Evolutionary conservation across 2,113 vertebrate species (phyloP), one percentile per base, ranked within the genome.

Genomic region (Gallinago media): DNA sequence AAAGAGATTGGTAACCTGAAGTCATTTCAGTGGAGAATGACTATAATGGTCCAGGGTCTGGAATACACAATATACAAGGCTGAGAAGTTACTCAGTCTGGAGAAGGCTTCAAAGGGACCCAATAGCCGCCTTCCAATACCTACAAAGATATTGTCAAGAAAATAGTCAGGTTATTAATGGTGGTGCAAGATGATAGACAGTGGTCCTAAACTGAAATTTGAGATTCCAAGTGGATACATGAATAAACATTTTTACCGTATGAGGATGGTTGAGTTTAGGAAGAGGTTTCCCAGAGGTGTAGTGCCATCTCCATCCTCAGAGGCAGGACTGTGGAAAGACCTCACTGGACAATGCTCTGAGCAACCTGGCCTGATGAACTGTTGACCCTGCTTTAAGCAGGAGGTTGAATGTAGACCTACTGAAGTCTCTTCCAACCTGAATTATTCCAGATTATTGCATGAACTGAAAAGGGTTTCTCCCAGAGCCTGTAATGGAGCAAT

Each of bases 221-320:
- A 74, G 19, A 32, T 83, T 76, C 44, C 32, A 46, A 0, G 15
- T 50, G 44, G 15, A 62, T 84, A 38, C 2, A 12, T 42, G 19
- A 18, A 44, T 54, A 59, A 55, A 68, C 1, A 11, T 86, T 74
- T 89, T 85, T 36, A n/a, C 31, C 15, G 5, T 67, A 0, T 55
- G 38, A 56, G 29, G 16, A 38, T 65, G 26, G 7, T 47, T 0
- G 0, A 56, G 10, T 29, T 83, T 76, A 79, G 31, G 26, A 76
- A 66, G 36, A 44, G 11, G 8, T 73, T 80, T 23, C 44, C 26
- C 16, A 40, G 19, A 55, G 36, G 19, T 68, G 6, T 59, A 63
- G 27, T 63, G 15, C 23, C 13, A 14, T 26, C 52, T 90, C 42
- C 5, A 11, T 74, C 31, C 21, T 55, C 67, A 52, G 36, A 94